Conservation (phyloP, 2,888 invertebrate genomes). For the Torymus auratus region DNA sequence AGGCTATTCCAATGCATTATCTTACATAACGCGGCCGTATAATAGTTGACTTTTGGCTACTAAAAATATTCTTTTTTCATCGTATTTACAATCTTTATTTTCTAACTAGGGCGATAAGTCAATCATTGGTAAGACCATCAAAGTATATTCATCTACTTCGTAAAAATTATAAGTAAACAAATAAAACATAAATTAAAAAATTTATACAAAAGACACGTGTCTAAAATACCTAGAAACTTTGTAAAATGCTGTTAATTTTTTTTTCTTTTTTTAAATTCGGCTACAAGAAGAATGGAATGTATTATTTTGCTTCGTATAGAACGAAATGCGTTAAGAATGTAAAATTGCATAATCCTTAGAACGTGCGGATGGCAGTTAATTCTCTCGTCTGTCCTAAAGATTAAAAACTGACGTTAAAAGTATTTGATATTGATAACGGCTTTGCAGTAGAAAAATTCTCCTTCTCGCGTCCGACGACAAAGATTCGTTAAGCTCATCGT, state of each 20-base stretch:
- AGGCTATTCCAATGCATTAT: slow-evolving; percentile 45
- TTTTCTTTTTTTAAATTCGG: slow-evolving; percentile 2
- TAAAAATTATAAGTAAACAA: slow-evolving; percentile 36
- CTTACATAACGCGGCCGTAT: slow-evolving; percentile 44
- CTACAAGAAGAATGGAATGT: slow-evolving; percentile 55
- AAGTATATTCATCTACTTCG: slow-evolving; percentile 31
- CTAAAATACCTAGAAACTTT: slow-evolving; percentile 23
- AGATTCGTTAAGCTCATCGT: slow-evolving; percentile 18
- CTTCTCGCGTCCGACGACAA: neutral
- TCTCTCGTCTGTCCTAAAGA: slow-evolving; percentile 13
- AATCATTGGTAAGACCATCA: slow-evolving; percentile 44
- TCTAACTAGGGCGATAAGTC: slow-evolving; percentile 41
- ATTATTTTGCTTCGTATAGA: slow-evolving; percentile 20
- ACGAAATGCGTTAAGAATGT: slow-evolving; percentile 33
- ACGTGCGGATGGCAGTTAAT: slow-evolving; percentile 44
- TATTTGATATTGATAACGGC: slow-evolving; percentile 21
- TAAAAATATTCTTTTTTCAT: slow-evolving; percentile 51
- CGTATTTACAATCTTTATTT: slow-evolving; percentile 55
- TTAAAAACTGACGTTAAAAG: slow-evolving; percentile 31
- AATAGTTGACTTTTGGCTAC: slow-evolving; percentile 43
- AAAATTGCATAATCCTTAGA: slow-evolving; percentile 18
- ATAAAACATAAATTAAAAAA: slow-evolving; percentile 34
- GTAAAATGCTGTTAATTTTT: slow-evolving; percentile 2
- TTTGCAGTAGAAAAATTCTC: slow-evolving; percentile 34
- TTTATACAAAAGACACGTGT: slow-evolving; percentile 22